A percentile compares a stretch with the other conserved stretches of the same genome.
Conservation (phyloP, 2,797 vertebrate genomes). For the Sarcoramphus papa region DNA sequence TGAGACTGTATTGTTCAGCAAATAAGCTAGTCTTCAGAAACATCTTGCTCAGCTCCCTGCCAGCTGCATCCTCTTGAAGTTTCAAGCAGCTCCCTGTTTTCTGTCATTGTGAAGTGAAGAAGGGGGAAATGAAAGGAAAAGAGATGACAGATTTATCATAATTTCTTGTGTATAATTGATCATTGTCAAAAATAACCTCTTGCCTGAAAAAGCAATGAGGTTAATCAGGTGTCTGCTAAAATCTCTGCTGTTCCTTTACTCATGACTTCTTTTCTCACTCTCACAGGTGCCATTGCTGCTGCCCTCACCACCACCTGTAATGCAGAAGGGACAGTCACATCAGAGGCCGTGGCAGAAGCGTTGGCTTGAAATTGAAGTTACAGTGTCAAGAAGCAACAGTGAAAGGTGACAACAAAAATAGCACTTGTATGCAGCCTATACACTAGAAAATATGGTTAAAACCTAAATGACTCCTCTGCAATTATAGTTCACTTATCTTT, state of each 20-base stretch:
- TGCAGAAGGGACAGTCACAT: not conserved
- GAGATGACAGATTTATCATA: not conserved
- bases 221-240: not conserved
- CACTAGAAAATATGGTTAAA: not conserved
- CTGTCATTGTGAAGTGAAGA: not conserved
- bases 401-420: not conserved
- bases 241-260: not conserved
- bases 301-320: not conserved
- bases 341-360: not conserved
- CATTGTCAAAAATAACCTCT: not conserved
- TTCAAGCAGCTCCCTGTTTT: not conserved
- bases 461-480: not conserved
- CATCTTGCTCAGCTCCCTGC: not conserved
- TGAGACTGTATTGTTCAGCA: not conserved
- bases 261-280: not conserved
- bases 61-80: slow-evolving; percentile 8
- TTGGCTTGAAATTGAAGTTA: not conserved
- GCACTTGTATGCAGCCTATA: not conserved
- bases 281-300: not conserved
- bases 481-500: not conserved
- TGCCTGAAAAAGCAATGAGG: not conserved
- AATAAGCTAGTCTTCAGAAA: not conserved
- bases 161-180: not conserved
- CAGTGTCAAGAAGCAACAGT: not conserved
- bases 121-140: not conserved